Percentiles rank a stretch among this genome's conserved stretches.
Evolutionary conservation across 2,113 vertebrate species (phyloP).

Genomic region (Oreochromis aureus): DNA sequence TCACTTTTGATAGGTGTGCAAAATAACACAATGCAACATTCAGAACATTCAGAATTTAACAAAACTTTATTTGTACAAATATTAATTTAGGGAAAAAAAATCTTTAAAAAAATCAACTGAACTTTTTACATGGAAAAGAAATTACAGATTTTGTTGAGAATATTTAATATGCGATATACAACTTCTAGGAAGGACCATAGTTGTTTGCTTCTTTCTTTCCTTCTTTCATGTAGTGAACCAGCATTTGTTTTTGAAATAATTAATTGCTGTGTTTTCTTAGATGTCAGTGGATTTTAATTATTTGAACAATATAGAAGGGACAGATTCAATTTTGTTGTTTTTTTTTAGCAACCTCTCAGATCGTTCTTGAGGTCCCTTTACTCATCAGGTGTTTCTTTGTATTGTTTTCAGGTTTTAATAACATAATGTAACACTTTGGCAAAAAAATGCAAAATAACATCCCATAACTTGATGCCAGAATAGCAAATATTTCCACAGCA

Average conservation of each 20-base stretch:
- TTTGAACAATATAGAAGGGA: neutral
- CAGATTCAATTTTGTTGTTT: neutral
- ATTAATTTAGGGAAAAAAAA: neutral
- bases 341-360: conserved; percentile 6
- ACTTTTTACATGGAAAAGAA: neutral
- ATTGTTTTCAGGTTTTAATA: conserved; percentile 71
- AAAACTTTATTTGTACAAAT: neutral
- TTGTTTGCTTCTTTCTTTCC: neutral
- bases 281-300: neutral
- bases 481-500: conserved; percentile 75
- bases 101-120: accelerated
- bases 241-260: neutral
- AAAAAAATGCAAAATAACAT: conserved; percentile 73
- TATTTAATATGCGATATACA: neutral
- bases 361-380: conserved; percentile 28
- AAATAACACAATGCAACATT: neutral
- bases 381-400: conserved; percentile 68
- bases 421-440: conserved; percentile 72
- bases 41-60: neutral
- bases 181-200: neutral
- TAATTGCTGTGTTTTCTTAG: neutral
- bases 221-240: neutral
- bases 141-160: neutral
- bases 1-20: neutral
- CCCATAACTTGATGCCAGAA: conserved; percentile 72